Evolutionary conservation across 1,140 invertebrate genomes (phyloP).

Genomic region (Platorchestia sp.): DNA sequence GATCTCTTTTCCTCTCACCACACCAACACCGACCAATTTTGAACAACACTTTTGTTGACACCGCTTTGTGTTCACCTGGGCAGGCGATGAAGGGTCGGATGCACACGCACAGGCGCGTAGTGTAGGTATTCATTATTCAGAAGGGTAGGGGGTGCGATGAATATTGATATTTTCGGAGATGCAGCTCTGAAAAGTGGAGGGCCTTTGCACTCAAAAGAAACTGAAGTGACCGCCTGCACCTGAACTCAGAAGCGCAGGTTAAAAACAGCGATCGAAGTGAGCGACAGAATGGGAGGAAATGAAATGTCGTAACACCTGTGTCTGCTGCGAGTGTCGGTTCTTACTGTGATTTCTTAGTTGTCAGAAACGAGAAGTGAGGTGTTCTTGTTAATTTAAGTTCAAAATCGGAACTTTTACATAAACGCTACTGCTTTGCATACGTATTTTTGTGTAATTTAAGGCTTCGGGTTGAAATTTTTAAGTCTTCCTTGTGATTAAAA

Average conservation of each 20-base stretch:
- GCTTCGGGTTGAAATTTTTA: no score
- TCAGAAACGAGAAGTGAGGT: neutral
- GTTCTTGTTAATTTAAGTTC: neutral
- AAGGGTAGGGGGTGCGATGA: neutral
- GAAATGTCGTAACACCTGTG: neutral
- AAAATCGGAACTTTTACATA: no score
- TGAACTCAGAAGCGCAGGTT: neutral
- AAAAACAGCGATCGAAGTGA: neutral
- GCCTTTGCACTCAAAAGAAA: neutral
- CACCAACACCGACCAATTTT: neutral
- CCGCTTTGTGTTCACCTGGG: neutral
- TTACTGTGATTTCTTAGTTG: neutral
- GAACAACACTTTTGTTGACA: neutral
- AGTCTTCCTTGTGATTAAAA: no score
- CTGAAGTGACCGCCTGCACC: neutral
- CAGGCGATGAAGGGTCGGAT: neutral
- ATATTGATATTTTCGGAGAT: neutral
- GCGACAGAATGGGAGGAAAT: neutral
- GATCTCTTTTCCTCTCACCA: neutral
- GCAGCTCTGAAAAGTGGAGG: neutral
- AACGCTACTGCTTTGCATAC: no score
- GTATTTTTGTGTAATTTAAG: no score
- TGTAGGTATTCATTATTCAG: neutral
- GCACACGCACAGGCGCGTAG: neutral
- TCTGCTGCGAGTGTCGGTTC: neutral